Conservation (phyloP, 2,113 vertebrate species). For the Empidonax traillii region DNA sequence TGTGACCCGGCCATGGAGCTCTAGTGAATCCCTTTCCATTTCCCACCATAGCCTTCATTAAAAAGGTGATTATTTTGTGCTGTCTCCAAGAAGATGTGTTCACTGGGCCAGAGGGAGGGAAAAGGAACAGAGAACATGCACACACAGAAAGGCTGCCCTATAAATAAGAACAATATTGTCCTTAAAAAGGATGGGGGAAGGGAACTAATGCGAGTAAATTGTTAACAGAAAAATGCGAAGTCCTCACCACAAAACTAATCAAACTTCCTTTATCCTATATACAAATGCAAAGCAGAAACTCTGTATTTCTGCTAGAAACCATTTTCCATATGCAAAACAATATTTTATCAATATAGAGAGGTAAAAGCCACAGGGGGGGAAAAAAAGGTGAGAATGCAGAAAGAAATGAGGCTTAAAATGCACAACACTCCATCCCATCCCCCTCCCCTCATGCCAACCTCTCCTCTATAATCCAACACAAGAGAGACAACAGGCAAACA, state of each 20-base stretch:
- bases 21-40: background rate
- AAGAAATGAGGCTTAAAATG: constrained; percentile 65
- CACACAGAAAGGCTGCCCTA: background rate
- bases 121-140: background rate
- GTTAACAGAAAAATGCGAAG: background rate
- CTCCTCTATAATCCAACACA: constrained; percentile 81
- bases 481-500: constrained; percentile 85
- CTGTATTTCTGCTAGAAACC: background rate
- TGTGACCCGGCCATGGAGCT: background rate
- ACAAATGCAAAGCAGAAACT: background rate
- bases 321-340: background rate
- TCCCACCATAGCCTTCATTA: background rate
- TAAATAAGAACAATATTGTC: background rate
- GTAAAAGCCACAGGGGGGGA: background rate
- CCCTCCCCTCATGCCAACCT: constrained; percentile 67
- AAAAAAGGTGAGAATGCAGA: constrained; percentile 35
- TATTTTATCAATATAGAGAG: background rate
- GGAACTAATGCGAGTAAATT: background rate
- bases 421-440: constrained; percentile 54
- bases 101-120: background rate
- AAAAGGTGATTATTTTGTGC: background rate
- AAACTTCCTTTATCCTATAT: background rate
- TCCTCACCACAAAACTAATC: background rate
- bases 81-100: background rate
- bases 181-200: constrained; percentile 5